A percentile compares a stretch with the other conserved stretches of the same genome.
Conservation (phyloP, 64 coral and sea anemone species). For the Porites lutea region DNA sequence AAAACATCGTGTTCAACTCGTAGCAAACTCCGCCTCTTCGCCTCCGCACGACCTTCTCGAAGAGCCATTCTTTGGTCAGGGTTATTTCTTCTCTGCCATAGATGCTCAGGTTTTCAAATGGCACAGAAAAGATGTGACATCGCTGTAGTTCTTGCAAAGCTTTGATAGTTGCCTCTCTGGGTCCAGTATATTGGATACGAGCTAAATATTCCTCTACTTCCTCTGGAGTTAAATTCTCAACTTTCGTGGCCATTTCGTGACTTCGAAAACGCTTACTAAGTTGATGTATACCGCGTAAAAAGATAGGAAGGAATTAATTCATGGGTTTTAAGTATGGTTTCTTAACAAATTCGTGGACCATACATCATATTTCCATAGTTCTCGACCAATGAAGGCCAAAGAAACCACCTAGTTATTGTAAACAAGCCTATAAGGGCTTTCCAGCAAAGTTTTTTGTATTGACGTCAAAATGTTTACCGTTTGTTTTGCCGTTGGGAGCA, state of each 20-base stretch:
- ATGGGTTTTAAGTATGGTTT: too few species aligned
- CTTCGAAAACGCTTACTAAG: background rate
- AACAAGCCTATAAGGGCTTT: too few species aligned
- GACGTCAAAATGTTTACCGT: too few species aligned
- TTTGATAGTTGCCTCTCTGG: conserved; percentile 15
- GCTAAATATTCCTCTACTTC: conserved; percentile 58
- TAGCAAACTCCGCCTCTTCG: conserved; percentile 69
- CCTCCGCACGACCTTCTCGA: conserved; percentile 47
- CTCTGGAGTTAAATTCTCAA: background rate
- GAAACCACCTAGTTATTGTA: too few species aligned
- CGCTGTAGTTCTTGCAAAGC: conserved; percentile 28
- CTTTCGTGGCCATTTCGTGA: background rate
- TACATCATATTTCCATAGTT: too few species aligned
- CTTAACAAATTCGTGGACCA: too few species aligned
- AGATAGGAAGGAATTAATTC: too few species aligned
- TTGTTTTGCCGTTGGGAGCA: too few species aligned
- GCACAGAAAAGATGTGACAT: conserved; percentile 53
- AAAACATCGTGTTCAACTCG: conserved; percentile 59
- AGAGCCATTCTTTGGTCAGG: conserved; percentile 30
- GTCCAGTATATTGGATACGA: conserved; percentile 52
- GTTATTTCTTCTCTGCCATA: conserved; percentile 29
- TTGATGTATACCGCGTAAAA: too few species aligned
- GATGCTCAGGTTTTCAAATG: conserved; percentile 70
- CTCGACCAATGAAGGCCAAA: too few species aligned
- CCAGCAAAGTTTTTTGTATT: too few species aligned